Evolutionary conservation across 1,140 invertebrate genomes (phyloP).

Genomic region (Homalodisca vitripennis): DNA sequence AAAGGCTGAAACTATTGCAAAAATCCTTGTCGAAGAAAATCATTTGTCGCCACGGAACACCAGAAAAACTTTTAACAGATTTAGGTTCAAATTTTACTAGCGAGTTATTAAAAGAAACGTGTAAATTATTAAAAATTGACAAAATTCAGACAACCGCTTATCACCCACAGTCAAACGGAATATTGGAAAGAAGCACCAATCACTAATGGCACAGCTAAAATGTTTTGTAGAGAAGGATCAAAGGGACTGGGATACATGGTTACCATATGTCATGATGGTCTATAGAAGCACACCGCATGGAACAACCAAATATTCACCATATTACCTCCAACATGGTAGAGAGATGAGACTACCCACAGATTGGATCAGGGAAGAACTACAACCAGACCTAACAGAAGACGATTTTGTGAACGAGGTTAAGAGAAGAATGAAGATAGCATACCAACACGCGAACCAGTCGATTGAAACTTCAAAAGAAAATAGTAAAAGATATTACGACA

Average conservation of each 20-base stretch:
- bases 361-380: background rate
- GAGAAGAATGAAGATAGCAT: no score
- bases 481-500: no score
- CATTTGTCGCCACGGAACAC: constrained; percentile 46
- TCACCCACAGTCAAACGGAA: constrained; percentile 45
- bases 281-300: no score
- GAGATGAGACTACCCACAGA: constrained; percentile 5
- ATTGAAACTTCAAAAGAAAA: no score
- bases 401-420: background rate
- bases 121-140: constrained; percentile 40
- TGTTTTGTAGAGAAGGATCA: constrained; percentile 41
- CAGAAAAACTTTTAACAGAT: constrained; percentile 45
- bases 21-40: constrained; percentile 44
- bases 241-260: constrained; percentile 43
- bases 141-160: constrained; percentile 42
- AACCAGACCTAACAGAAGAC: background rate
- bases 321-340: background rate
- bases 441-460: no score
- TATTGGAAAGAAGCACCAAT: constrained; percentile 45
- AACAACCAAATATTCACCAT: no score
- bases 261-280: constrained; percentile 28
- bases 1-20: constrained; percentile 45
- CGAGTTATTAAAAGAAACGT: constrained; percentile 40
- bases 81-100: constrained; percentile 46
- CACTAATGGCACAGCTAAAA: constrained; percentile 45